phyloP scores from a whole-genome alignment of 1,140 invertebrate species.

The Zaprionus tsacasi region DNA sequence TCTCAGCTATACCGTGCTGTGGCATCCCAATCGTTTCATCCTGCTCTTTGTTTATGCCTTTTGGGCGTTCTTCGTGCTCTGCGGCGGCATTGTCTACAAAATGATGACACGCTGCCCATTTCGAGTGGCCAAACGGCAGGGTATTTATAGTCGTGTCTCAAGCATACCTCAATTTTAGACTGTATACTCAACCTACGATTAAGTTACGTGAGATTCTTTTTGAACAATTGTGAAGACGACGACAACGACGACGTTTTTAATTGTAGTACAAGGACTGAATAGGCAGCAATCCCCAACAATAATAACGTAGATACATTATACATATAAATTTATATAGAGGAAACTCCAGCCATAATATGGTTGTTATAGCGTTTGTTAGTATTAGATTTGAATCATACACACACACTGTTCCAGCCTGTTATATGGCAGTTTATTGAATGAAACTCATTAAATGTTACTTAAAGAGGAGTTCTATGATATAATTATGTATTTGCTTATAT shows the following conservation, averaged over 20 bases:
- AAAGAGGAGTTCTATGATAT: neutral
- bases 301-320: conserved; percentile 1
- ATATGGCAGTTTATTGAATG: conserved; percentile 1
- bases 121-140: conserved; percentile 74
- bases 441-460: conserved; percentile 5
- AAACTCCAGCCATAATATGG: neutral
- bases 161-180: conserved; percentile 79
- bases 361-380: conserved; percentile 1
- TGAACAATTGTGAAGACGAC: neutral
- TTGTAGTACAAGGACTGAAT: conserved; percentile 16
- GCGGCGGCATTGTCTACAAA: conserved; percentile 68
- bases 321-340: neutral
- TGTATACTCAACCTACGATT: conserved; percentile 28
- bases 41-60: conserved; percentile 71
- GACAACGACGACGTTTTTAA: neutral
- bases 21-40: conserved; percentile 77
- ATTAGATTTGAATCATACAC: neutral
- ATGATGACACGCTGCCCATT: conserved; percentile 83
- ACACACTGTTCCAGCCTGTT: conserved; percentile 2
- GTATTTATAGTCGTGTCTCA: conserved; percentile 63
- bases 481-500: neutral
- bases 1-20: conserved; percentile 75
- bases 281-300: neutral
- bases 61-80: conserved; percentile 71
- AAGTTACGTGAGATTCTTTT: conserved; percentile 15